Base-by-base conservation (phyloP, 23 tunicate genomes). In the Halocynthia aurantium region DNA sequence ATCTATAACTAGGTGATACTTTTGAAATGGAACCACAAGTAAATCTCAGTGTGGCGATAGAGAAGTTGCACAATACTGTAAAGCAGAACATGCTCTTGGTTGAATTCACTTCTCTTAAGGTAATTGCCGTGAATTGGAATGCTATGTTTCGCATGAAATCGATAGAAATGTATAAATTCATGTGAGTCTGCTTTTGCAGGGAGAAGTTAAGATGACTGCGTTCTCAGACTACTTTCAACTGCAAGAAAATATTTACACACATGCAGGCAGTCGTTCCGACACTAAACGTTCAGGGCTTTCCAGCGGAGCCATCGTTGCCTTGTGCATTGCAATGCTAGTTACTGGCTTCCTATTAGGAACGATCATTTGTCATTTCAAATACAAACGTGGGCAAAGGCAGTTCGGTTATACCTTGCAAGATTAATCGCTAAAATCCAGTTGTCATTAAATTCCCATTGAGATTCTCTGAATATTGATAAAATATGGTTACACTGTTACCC, bases 321-420 rank as follows among this genome's bases (percentile, higher is more conserved):
- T 74, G 10, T 20, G 78, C 22, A 53, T 74, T 19, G 78, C 60
- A 8, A 74, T 74, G 78, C 15, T 53, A 8, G 10, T 74, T 8
- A n/a, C 56, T 20, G 78, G 78, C 55, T 74, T 74, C 22, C 55
- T 74, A 22, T 52, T 54, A 21, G 78, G 78, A 74, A 64, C 78
- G 0, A 10, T 54, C 20, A 9, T 74, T 49, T 53, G 50, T 44
- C 63, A 53, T 18, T 52, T 55, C 62, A 74, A 49, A 6, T 10
- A 74, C 78, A 74, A 74, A 54, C 78, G 78, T 11, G 63, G 78
- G 15, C 55, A 74, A 8, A 20, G 78, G 19, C 78, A 74, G 78
- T 74, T 74, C 31, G 78, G 78, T 13, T 74, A 74, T 74, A 22
- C 60, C 15, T 54, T 74, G 9, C 78, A 74, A 49, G 78, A 74